Base-by-base conservation (phyloP, 2,113 vertebrate genomes). In the Xenopus tropicalis region DNA sequence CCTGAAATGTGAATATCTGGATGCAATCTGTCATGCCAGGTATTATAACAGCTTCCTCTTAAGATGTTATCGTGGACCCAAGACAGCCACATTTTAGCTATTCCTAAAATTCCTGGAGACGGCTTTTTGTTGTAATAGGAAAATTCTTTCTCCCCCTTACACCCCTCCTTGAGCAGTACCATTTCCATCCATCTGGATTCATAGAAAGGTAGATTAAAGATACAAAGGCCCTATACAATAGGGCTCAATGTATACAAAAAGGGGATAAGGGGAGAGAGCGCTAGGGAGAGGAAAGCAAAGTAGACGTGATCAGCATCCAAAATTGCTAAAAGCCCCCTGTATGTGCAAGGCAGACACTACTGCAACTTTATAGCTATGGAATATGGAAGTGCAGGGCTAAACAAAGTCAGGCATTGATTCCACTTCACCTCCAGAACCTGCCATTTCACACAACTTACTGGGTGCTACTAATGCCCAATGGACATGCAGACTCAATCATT, bases 181-280 rank as follows among this genome's bases (percentile, higher is more conserved):
- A 25, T 77, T 77, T 80, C 75, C 77, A 83, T 80, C 67, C 80
- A 80, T 83, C 80, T 82, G 79, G 83, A 82, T 85, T 86, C 80
- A 80, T 83, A 78, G 80, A 84, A 37, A 83, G 78, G 81, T 82
- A 81, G 80, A 83, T 82, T 82, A 84, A 78, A 78, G 72, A 83
- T 76, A 85, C 84, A 86, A 85, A 82, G 79, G 62, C n/a, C n/a
- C n/a, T n/a, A 76, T 85, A 83, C 82, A 88, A 86, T 84, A 79
- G 72, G 79, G 78, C 82, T 80, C 81, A 85, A 84, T 83, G 81
- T 85, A 82, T 58, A 54, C 70, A 85, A 85, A 85, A 83, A 62
- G 58, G 59, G 74, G 82, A 78, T 71, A 78, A 61, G 63, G 79
- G 80, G 78, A 54, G 52, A 54, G 52, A 17, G 19, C 8, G 46